A percentile compares a stretch with the other conserved stretches of the same genome.
Conservation (phyloP, 1,140 invertebrate species). For the Zeugodacus cucurbitae region DNA sequence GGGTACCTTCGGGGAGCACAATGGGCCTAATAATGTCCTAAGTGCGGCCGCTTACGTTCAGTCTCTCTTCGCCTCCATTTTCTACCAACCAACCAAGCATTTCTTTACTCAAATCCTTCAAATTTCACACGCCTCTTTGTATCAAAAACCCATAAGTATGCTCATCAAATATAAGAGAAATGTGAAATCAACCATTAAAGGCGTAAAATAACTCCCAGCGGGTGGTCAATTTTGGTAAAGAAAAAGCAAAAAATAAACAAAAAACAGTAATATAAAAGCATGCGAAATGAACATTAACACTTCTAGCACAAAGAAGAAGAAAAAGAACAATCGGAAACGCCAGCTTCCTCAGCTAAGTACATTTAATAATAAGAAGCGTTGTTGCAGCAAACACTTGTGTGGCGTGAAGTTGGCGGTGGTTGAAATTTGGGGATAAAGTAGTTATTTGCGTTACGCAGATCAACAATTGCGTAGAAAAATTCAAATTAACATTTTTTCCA, state of each 20-base stretch:
- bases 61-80: too few species aligned
- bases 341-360: background rate
- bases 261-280: background rate
- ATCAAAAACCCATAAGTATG: background rate
- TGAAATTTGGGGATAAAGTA: background rate
- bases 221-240: background rate
- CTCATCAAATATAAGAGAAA: background rate
- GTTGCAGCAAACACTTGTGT: background rate
- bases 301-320: background rate
- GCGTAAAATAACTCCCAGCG: background rate
- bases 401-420: slow-evolving; percentile 7
- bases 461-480: slow-evolving; percentile 13
- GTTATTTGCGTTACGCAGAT: background rate
- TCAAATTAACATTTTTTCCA: background rate
- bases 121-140: too few species aligned
- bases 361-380: background rate
- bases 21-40: too few species aligned
- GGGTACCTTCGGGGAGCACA: too few species aligned
- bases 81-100: too few species aligned
- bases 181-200: background rate
- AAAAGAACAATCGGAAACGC: background rate
- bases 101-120: too few species aligned
- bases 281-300: slow-evolving; percentile 29
- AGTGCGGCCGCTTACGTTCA: too few species aligned
- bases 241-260: background rate